Base-by-base conservation (phyloP, 2,113 vertebrate genomes). In the Clupea harengus region DNA sequence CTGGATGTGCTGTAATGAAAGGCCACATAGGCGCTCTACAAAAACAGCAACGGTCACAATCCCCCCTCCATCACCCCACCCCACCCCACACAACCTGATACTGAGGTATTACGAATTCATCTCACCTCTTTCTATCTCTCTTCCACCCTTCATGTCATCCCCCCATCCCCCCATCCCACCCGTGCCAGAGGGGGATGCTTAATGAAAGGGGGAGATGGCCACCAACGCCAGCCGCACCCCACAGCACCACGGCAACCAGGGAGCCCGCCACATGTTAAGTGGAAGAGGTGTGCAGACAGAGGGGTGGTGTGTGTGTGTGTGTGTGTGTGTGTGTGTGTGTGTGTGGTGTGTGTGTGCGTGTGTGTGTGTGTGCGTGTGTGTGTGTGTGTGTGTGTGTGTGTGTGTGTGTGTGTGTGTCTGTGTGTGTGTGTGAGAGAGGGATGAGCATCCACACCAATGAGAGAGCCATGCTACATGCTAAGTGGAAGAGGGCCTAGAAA, bases 1-100 rank as follows among this genome's bases (percentile, higher is more conserved):
- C 85, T 87, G 67, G 81, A 75, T 60, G 83, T 22, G 45, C 47
- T 81, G 81, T 88, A 86, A 89, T 89, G 86, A 85, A 82, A 81
- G 81, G 13, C 13, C 0, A n/a, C 64, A 11, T 67, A 8, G 64
- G 25, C 7, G 6, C 0, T 67, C 4, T 67, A 28, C 22, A 25
- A 67, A n/a, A 9, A 28, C 5, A 67, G n/a, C n/a, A 67, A 17
- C 18, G 2, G 4, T 20, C 18, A 54, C 18, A 20, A 54, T 54
- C 47, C 47, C 47, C 9, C 47, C 47, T 11, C 9, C 47, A n/a
- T 49, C 39, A 39, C 39, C 39, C 39, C n/a, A n/a, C n/a, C n/a
- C n/a, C n/a, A n/a, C n/a, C 1, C 39, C 39, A 39, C 39, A 39
- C 39, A 39, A 1, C 39, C 39, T 39, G 60, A n/a, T 9, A n/a